phyloP scores from a whole-genome alignment of 2,113 vertebrate species.

The Lipotes vexillifer region DNA sequence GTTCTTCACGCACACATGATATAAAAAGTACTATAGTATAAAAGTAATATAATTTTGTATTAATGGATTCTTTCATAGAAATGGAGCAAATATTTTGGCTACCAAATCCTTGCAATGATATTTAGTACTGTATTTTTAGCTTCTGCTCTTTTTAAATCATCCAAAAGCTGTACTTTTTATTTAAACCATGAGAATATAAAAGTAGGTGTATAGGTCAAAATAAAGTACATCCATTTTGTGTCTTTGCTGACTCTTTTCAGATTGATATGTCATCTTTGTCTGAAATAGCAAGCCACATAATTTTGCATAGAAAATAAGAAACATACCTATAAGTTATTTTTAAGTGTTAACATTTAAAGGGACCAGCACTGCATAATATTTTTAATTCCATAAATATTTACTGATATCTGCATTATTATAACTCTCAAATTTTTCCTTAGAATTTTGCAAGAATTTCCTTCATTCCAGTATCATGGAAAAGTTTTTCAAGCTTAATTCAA shows the following conservation, averaged over 20 bases:
- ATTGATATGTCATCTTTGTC: neutral
- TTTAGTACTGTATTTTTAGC: neutral
- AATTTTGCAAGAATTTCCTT: neutral
- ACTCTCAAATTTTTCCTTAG: constrained; percentile 21
- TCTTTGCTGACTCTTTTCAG: neutral
- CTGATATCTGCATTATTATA: neutral
- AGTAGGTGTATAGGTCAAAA: neutral
- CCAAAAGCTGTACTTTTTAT: constrained; percentile 52
- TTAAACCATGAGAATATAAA: constrained; percentile 19
- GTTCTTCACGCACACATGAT: neutral
- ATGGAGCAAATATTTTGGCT: neutral
- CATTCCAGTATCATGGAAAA: neutral
- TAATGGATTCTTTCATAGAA: neutral
- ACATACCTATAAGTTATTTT: neutral
- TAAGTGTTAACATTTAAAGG: neutral
- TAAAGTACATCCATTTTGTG: neutral
- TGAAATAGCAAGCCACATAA: neutral
- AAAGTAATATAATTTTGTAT: neutral
- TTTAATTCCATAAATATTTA: neutral
- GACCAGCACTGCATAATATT: neutral
- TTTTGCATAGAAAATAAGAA: neutral
- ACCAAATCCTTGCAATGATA: neutral
- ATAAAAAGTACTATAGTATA: neutral
- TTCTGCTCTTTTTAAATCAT: neutral
- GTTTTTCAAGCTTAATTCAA: constrained; percentile 57